Evolutionary conservation across 2,888 invertebrate genomes (phyloP), one percentile per base, ranked within the genome.

Genomic region (Cantharis rustica): DNA sequence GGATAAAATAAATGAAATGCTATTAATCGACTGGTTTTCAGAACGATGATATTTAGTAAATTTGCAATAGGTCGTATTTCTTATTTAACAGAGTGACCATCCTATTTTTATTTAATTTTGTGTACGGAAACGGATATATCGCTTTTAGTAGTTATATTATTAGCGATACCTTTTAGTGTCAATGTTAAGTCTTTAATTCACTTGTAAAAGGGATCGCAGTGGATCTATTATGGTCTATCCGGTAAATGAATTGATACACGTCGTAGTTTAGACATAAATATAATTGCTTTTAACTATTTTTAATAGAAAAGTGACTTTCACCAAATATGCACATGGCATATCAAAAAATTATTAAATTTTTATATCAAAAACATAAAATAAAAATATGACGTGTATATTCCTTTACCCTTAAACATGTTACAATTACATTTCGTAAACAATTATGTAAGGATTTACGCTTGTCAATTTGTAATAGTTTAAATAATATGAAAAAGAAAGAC

Each of bases 81-180:
- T 71, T 64, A 71, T 64, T 71, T 71, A 71, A 71, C 71, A 20
- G 15, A 71, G 17, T 64, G 71, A 71, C 71, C 71, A 71, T 71
- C 71, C 71, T 71, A 71, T 63, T 64, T 71, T 66, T 71, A 20
- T 66, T 71, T 71, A 71, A 71, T 71, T 63, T 71, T 71, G 71
- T 64, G 63, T 71, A 31, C 64, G 64, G 64, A 71, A 71, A 64
- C 71, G 71, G 71, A 71, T 71, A 27, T 63, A 63, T 71, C 64
- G 71, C 71, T 71, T 71, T 71, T 71, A 71, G 63, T 63, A 63
- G 16, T 27, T 31, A 71, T 20, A 71, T 71, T 64, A 63, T 71
- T 63, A 27, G 31, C 64, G 71, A 71, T 71, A 66, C 71, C 71
- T 71, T 71, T 71, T 71, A 26, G 64, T 71, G 64, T 71, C 64